Base-by-base conservation (phyloP, 2,888 invertebrate species). In the Argynnis bischoffii region DNA sequence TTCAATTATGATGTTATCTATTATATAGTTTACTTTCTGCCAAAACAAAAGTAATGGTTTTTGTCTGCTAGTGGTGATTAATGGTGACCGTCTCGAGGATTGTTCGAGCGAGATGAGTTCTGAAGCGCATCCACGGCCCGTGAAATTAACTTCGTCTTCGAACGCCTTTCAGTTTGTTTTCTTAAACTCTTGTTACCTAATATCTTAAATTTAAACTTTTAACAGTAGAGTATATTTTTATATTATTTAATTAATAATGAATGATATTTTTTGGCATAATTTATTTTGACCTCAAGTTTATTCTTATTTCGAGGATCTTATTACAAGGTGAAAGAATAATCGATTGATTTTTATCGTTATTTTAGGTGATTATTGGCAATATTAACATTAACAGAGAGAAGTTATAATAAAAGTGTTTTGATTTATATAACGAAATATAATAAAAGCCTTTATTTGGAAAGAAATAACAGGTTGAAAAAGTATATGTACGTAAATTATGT, bases 141-240 rank as follows among this genome's bases (percentile, higher is more conserved):
- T 91, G 90, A 91, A 91, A 91, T 91, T 91, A 90, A 89, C 89
- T 91, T 90, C 86, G 83, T 83, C 83, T 85, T 80, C 81, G 80
- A 84, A 81, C 65, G 64, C 61, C 82, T 81, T 85, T 87, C 88
- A 87, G 84, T 88, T 87, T 85, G 84, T 86, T 87, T 86, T 83
- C 82, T 77, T 66, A 66, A 70, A 56, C 65, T 60, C 51, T 54
- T 61, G 48, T 51, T 61, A 50, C 51, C 51, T 50, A 61, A 61
- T 61, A 61, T 61, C 60, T 51, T 61, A 18, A 50, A 61, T 50
- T 60, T 57, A n/a, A 48, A 59, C 26, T 59, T 59, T 26, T 48
- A 59, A n/a, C 11, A 47, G 47, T 48, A 26, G 21, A 48, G 47
- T 59, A 47, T 48, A 59, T 48, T 48, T n/a, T n/a, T 48, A 47